Conservation (phyloP, 2,888 invertebrate species). For the Melinaea menophilus region DNA sequence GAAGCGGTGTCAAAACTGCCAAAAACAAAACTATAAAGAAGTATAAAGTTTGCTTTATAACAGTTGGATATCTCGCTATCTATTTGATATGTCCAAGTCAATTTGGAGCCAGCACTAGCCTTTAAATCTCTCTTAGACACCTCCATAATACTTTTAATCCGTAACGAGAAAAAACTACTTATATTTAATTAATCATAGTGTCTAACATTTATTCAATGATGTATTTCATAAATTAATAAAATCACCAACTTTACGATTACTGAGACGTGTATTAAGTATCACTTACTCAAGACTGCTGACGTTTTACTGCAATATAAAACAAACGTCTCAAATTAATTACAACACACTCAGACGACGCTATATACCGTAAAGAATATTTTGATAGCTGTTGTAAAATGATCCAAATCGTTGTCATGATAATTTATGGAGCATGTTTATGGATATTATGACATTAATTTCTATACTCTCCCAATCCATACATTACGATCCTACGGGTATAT, state of each 20-base stretch:
- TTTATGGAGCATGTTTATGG: conserved; percentile 77
- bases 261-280: conserved; percentile 56
- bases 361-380: conserved; percentile 72
- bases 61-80: conserved; percentile 73
- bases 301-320: conserved; percentile 75
- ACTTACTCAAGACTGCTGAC: conserved; percentile 57
- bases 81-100: conserved; percentile 73
- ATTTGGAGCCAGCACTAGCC: conserved; percentile 58
- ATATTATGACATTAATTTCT: conserved; percentile 53
- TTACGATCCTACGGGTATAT: not conserved
- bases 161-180: too few species aligned
- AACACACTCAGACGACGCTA: conserved; percentile 65
- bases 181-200: too few species aligned
- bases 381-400: conserved; percentile 75
- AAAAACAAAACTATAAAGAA: conserved; percentile 80
- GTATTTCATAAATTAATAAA: conserved; percentile 38
- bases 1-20: conserved; percentile 76
- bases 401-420: conserved; percentile 75
- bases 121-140: conserved; percentile 42
- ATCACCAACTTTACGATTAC: conserved; percentile 58
- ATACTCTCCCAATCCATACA: conserved; percentile 26
- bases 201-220: too few species aligned
- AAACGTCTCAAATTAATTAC: conserved; percentile 77
- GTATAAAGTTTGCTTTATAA: conserved; percentile 77
- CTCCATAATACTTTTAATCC: conserved; percentile 33